phyloP scores from a whole-genome alignment of 2,888 invertebrate genomes.

The Nezara viridula region DNA sequence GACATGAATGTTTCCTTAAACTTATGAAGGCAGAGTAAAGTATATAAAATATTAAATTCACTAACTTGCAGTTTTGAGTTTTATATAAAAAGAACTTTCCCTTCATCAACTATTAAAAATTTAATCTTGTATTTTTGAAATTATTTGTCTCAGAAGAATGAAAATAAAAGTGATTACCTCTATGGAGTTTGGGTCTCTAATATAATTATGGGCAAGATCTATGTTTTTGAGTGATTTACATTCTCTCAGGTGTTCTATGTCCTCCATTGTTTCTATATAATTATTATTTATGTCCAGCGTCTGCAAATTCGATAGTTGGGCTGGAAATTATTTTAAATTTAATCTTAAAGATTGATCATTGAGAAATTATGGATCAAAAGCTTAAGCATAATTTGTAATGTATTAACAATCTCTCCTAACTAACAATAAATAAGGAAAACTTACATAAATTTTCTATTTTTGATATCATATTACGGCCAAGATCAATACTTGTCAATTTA shows the following conservation, averaged over 20 bases:
- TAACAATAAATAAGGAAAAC: background rate
- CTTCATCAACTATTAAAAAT: too few species aligned
- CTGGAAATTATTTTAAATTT: conserved; percentile 68
- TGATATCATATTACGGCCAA: conserved; percentile 86
- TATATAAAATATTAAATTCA: too few species aligned
- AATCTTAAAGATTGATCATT: background rate
- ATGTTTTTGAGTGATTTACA: conserved; percentile 83
- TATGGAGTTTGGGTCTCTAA: conserved; percentile 84
- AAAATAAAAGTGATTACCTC: conserved; percentile 71
- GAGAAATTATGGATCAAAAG: too few species aligned
- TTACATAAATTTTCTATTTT: conserved; percentile 82
- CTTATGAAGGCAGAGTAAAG: too few species aligned
- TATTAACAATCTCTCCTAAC: background rate
- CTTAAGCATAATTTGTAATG: too few species aligned
- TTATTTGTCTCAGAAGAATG: too few species aligned
- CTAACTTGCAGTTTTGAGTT: too few species aligned
- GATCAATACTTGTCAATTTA: conserved; percentile 85
- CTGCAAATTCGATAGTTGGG: conserved; percentile 80
- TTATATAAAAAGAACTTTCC: background rate
- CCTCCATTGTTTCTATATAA: conserved; percentile 77
- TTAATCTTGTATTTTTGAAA: background rate
- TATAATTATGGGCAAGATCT: conserved; percentile 89
- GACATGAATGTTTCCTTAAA: too few species aligned
- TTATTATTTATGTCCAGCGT: conserved; percentile 90
- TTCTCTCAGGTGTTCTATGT: conserved; percentile 73